A percentile compares a stretch with the other conserved stretches of the same genome.
These are phyloP conservation scores for Virgularia gustaviana DNA, from an alignment of 92 coral and sea anemone genomes.

Conservation along the genomic window DNA sequence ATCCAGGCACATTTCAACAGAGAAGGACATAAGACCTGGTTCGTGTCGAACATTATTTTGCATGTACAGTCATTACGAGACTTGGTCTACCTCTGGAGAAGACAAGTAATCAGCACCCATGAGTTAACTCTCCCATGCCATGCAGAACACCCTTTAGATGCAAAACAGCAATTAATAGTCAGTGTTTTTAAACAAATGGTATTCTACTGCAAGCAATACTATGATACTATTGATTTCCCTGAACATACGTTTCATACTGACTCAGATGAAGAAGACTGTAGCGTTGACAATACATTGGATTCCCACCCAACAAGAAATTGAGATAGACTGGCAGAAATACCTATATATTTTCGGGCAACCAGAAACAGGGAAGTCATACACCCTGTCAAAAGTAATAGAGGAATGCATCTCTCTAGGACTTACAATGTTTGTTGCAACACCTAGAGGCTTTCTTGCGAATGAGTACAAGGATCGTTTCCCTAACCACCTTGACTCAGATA, in stretches of 20 bases:
- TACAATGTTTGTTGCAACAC: neutral
- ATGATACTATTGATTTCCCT: neutral
- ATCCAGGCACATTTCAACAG: neutral
- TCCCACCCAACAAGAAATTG: neutral
- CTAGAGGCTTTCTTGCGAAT: neutral
- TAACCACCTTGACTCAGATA: conserved; percentile 2
- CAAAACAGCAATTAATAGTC: neutral
- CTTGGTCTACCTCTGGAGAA: neutral
- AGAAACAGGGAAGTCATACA: conserved; percentile 15
- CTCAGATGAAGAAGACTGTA: neutral
- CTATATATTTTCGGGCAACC: neutral
- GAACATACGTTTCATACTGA: neutral
- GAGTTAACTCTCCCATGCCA: neutral
- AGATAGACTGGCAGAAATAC: conserved; percentile 4
- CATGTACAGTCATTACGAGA: conserved; percentile 18
- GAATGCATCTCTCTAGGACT: neutral
- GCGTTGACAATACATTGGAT: neutral
- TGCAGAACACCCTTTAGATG: neutral
- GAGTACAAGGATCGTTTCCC: neutral
- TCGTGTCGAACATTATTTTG: neutral
- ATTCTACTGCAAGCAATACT: neutral
- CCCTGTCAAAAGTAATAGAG: neutral
- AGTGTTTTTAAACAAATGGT: neutral
- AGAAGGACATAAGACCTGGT: conserved; percentile 11
- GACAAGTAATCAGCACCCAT: neutral